Evolutionary conservation across 2,113 vertebrate species (phyloP), one percentile per base, ranked within the genome.

Genomic region (rabbit (Oryctolagus cuniculus)): DNA sequence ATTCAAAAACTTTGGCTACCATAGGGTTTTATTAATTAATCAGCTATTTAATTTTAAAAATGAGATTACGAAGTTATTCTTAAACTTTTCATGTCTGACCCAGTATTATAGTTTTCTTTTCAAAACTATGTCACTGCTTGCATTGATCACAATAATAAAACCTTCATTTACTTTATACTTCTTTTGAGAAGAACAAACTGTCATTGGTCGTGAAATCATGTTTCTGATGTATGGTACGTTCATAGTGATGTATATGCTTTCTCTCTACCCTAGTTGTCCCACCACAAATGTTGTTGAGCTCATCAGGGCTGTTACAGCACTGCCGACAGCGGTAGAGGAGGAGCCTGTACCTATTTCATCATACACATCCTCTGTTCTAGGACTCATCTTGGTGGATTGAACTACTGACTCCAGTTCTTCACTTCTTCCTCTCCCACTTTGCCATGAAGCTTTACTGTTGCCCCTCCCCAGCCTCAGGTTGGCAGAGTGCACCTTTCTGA

Each of bases 11-110:
- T 34, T 70, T 86, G 53, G 29, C 19, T 49, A 44, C 29, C 34
- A 51, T 31, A 78, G n/a, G 3, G 27, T 53, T 34, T 80, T 81
- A 34, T 27, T 77, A 44, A 44, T 44, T 44, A 44, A 44, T 44
- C 44, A 44, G 44, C 44, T 44, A 44, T 7, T 44, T 44, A 44
- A 44, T 44, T 44, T 44, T 44, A 44, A 44, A 44, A 44, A 61
- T 34, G 15, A 85, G 7, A 78, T 49, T 25, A 58, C 34, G 64
- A 58, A 15, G 16, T 34, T 58, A 44, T 34, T 69, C 69, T 92
- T 78, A 27, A 86, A 69, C 51, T 86, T 74, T 86, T 31, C 63
- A 78, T 86, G 29, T 49, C 17, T 78, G 38, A 51, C 31, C 78
- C 17, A 83, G 2, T 75, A 5, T 34, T 70, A 2, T 70, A 51